Conservation (phyloP, 2,113 vertebrate genomes). For the Fulica atra region DNA sequence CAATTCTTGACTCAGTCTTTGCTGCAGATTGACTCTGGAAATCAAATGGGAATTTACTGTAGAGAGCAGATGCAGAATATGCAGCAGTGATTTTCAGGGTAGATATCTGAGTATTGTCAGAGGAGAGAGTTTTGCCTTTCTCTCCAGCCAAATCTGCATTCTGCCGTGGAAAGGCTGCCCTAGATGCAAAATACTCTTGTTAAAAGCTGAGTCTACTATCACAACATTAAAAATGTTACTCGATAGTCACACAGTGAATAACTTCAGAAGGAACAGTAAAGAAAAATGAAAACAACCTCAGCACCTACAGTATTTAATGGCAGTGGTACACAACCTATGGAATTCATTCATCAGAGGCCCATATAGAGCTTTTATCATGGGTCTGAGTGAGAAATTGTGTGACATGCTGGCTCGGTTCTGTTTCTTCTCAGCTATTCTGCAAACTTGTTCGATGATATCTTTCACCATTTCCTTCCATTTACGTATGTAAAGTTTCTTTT, state of each 20-base stretch:
- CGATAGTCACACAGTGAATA: constrained; percentile 3
- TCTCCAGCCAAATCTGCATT: background rate
- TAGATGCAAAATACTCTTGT: constrained; percentile 12
- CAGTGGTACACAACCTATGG: constrained; percentile 2
- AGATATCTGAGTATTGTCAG: constrained; percentile 19
- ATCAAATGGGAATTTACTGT: background rate
- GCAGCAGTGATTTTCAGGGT: background rate
- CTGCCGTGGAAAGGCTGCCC: background rate
- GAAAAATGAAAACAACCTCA: constrained; percentile 39
- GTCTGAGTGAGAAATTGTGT: constrained; percentile 22
- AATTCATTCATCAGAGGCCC: constrained; percentile 34
- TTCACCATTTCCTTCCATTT: constrained; percentile 31
- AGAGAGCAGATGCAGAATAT: constrained; percentile 34
- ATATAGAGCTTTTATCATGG: constrained; percentile 43
- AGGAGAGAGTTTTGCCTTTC: background rate
- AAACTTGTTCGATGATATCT: constrained; percentile 18
- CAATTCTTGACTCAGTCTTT: constrained; percentile 34
- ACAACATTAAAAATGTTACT: constrained; percentile 17
- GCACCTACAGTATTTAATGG: constrained; percentile 37
- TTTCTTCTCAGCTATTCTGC: constrained; percentile 16
- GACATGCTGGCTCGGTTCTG: constrained; percentile 1
- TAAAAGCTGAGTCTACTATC: constrained; percentile 2
- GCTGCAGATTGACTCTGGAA: background rate
- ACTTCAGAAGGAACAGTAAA: constrained; percentile 41
- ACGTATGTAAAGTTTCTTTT: background rate